Evolutionary conservation across 2,888 invertebrate species (phyloP).

Genomic region (Rapana venosa): DNA sequence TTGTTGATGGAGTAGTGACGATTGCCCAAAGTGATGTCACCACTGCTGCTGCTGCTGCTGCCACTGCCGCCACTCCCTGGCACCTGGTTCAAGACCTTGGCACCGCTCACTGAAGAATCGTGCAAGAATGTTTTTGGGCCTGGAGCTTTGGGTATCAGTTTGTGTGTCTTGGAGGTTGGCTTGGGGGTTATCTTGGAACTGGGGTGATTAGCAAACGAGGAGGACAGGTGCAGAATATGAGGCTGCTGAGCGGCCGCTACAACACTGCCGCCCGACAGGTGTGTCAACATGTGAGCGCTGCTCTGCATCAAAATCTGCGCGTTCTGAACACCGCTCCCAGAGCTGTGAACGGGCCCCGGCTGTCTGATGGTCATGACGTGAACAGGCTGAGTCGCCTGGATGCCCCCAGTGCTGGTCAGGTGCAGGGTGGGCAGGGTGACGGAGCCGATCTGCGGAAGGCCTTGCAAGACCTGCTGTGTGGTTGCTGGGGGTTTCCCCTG

Average conservation of each 20-base stretch:
- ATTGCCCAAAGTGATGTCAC: slow-evolving; percentile 17
- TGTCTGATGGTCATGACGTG: slow-evolving; percentile 29
- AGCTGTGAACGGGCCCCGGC: not conserved
- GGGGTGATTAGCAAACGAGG: not conserved
- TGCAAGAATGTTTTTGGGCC: not conserved
- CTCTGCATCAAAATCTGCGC: slow-evolving; percentile 27
- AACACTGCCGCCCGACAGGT: slow-evolving; percentile 37
- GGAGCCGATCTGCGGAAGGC: slow-evolving; percentile 18
- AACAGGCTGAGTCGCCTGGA: slow-evolving; percentile 8
- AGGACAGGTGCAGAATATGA: not conserved
- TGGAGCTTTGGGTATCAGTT: not conserved
- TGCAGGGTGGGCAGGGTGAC: not conserved
- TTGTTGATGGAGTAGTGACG: slow-evolving; percentile 41
- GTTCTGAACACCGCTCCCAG: not conserved
- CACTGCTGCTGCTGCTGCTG: no score
- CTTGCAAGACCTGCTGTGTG: not conserved
- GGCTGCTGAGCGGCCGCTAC: not conserved
- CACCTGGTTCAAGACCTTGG: not conserved
- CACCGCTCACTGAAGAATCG: not conserved
- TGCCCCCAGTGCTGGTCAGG: not conserved
- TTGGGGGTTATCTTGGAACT: not conserved
- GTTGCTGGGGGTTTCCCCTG: not conserved
- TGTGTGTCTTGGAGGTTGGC: not conserved
- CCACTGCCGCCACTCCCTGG: not conserved
- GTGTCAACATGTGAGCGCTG: slow-evolving; percentile 20